A percentile compares a stretch with the other conserved stretches of the same genome.
Evolutionary conservation across 2,888 invertebrate genomes (phyloP).

Genomic region (Plusia festucae): DNA sequence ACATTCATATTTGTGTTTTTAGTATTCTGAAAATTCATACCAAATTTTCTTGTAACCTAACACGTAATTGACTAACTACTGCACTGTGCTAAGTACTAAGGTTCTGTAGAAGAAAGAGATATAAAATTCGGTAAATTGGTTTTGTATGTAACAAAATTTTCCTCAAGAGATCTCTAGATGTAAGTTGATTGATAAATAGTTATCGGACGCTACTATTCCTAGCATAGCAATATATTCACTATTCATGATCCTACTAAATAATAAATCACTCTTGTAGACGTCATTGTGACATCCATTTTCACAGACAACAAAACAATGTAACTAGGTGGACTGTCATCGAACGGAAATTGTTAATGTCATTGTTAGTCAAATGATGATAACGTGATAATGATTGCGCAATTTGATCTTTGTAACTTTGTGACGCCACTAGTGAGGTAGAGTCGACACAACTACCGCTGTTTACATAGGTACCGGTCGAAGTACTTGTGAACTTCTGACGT

Average conservation of each 20-base stretch:
- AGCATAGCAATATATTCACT: background rate
- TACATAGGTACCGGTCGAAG: constrained; percentile 2
- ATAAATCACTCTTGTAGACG: constrained; percentile 1
- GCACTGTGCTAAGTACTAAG: too few species aligned
- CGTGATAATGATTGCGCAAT: constrained; percentile 21
- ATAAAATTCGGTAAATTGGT: too few species aligned
- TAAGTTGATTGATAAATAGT: background rate
- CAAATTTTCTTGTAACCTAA: too few species aligned
- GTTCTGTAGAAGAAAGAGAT: too few species aligned
- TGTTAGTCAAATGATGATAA: constrained; percentile 17
- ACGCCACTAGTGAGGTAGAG: constrained; percentile 19
- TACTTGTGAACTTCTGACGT: background rate
- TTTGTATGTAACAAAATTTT: too few species aligned
- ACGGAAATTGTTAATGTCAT: constrained; percentile 4
- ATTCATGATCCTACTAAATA: background rate
- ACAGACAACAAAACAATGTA: background rate
- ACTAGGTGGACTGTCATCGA: constrained; percentile 1
- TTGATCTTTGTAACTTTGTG: constrained; percentile 13
- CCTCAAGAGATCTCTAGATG: background rate
- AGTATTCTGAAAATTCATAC: too few species aligned
- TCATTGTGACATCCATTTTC: constrained; percentile 4
- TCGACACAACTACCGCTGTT: background rate
- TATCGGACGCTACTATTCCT: too few species aligned
- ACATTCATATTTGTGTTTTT: too few species aligned
- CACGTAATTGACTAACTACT: too few species aligned